A percentile compares a stretch with the other conserved stretches of the same genome.
Conservation (phyloP, 2,113 vertebrate species). For the Pelecanoides urinatrix region DNA sequence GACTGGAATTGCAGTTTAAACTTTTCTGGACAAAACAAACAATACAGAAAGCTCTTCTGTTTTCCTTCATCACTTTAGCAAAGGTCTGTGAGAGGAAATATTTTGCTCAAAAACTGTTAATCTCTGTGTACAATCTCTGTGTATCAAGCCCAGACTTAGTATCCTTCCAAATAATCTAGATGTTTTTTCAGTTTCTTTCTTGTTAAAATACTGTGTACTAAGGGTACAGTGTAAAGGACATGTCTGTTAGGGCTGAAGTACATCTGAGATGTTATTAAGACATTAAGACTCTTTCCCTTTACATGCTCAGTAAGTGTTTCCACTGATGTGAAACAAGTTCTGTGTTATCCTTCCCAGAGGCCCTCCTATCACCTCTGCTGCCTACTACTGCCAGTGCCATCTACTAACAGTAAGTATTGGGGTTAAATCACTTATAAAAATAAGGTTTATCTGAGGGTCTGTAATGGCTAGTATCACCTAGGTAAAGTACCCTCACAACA, state of each 20-base stretch:
- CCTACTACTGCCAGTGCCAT: background rate
- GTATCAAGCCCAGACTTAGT: background rate
- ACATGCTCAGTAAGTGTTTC: background rate
- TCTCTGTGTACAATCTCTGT: background rate
- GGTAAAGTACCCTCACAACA: slow-evolving; percentile 6
- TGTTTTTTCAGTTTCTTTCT: background rate
- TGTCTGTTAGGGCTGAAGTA: background rate
- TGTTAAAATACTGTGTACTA: slow-evolving; percentile 11
- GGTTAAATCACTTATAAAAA: background rate
- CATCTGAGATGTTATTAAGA: background rate
- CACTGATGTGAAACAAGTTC: background rate
- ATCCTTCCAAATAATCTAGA: slow-evolving; percentile 5
- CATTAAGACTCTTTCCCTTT: background rate
- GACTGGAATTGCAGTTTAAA: background rate
- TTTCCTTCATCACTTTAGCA: background rate
- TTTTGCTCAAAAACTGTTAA: background rate
- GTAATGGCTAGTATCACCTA: background rate
- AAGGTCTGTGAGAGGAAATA: background rate
- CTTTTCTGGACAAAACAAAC: background rate
- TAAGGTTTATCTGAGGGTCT: background rate
- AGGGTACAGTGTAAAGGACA: background rate
- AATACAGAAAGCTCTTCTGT: background rate
- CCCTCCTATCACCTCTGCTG: background rate
- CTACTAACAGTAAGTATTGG: background rate
- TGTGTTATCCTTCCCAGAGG: background rate